These are phyloP conservation scores for Sinelater perroti DNA, from an alignment of 2,888 invertebrate species.

Conservation along the genomic window DNA sequence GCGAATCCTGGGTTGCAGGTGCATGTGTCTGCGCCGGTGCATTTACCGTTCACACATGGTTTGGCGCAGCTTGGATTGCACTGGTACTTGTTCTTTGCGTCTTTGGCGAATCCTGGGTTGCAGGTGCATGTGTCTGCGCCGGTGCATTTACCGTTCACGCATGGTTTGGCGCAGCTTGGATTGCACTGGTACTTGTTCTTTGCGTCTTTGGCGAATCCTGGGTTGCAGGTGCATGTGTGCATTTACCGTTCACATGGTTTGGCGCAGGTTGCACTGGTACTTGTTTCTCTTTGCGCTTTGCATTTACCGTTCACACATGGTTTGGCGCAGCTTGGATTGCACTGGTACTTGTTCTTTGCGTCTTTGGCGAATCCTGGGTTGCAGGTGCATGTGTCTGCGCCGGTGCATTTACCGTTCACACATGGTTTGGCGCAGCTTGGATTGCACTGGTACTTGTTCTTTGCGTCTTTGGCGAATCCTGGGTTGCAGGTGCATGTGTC, in stretches of 20 bases:
- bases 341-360: slow-evolving; percentile 49
- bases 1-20: slow-evolving; percentile 34
- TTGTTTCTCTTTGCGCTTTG: slow-evolving; percentile 35
- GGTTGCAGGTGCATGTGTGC: slow-evolving; percentile 40
- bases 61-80: slow-evolving; percentile 45
- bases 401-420: slow-evolving; percentile 54
- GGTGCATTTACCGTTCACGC: slow-evolving; percentile 41
- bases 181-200: slow-evolving; percentile 48
- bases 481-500: slow-evolving; percentile 46
- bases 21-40: slow-evolving; percentile 52
- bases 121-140: slow-evolving; percentile 55
- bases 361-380: slow-evolving; percentile 64
- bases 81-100: slow-evolving; percentile 29
- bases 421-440: slow-evolving; percentile 47
- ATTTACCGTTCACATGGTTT: slow-evolving; percentile 30
- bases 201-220: slow-evolving; percentile 31
- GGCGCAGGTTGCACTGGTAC: slow-evolving; percentile 9
- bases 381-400: slow-evolving; percentile 59
- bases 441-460: slow-evolving; percentile 34
- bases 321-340: slow-evolving; percentile 26
- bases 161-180: slow-evolving; percentile 53
- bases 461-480: slow-evolving; percentile 38
- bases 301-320: slow-evolving; percentile 35
- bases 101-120: slow-evolving; percentile 32
- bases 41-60: slow-evolving; percentile 59